Percentiles rank a stretch among this genome's conserved stretches.
phyloP scores from a whole-genome alignment of 2,113 vertebrate genomes.

The Myrmecophaga tridactyla region DNA sequence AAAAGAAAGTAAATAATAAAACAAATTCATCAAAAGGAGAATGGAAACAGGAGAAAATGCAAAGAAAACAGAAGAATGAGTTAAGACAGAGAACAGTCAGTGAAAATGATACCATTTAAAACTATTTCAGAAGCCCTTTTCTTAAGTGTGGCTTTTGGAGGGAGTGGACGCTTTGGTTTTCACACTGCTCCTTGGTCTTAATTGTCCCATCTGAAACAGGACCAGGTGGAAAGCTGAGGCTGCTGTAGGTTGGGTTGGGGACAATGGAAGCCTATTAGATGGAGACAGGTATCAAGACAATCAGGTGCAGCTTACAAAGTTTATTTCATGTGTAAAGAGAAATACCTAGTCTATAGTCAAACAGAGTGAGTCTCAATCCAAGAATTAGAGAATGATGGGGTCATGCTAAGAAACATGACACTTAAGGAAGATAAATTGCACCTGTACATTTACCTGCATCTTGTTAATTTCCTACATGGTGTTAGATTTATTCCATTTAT shows the following conservation, averaged over 20 bases:
- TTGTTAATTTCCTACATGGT: too few relatives aligned
- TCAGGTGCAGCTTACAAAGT: not conserved
- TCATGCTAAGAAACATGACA: fast-evolving
- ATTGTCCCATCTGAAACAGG: too few relatives aligned
- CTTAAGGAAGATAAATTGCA: fast-evolving
- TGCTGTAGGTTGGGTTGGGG: too few relatives aligned
- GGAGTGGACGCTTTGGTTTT: too few relatives aligned
- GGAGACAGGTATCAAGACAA: fast-evolving
- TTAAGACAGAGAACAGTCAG: fast-evolving
- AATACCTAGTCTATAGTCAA: not conserved
- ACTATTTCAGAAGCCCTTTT: not conserved
- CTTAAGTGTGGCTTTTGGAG: fast-evolving
- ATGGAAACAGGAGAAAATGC: not conserved
- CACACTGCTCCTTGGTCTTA: fast-evolving
- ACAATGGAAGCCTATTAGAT: fast-evolving
- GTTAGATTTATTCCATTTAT: not conserved
- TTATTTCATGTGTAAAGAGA: not conserved
- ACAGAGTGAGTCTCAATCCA: not conserved
- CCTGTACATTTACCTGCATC: fast-evolving
- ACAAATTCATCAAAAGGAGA: not conserved
- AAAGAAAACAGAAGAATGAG: not conserved
- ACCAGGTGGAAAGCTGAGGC: fast-evolving
- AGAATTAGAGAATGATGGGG: not conserved
- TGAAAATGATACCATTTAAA: fast-evolving
- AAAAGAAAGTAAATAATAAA: not conserved